Evolutionary conservation across 2,888 invertebrate genomes (phyloP).

Genomic region (Xestia rhomboidea): DNA sequence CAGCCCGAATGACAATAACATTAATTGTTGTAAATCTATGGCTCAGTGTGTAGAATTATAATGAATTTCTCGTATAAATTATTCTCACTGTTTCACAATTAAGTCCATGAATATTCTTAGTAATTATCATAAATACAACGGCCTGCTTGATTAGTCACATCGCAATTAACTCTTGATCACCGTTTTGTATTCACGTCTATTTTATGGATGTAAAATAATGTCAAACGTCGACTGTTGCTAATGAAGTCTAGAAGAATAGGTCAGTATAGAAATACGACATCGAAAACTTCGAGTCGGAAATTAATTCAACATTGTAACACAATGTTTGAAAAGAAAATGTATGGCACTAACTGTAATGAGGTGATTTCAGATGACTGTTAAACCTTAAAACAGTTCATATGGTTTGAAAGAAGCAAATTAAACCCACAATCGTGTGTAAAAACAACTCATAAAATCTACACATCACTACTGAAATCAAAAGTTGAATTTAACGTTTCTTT

Average conservation of each 20-base stretch:
- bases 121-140: slow-evolving; percentile 61
- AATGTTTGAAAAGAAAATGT: background rate
- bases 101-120: slow-evolving; percentile 52
- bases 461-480: slow-evolving; percentile 20
- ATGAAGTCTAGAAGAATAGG: slow-evolving; percentile 29
- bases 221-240: slow-evolving; percentile 28
- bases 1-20: slow-evolving; percentile 62
- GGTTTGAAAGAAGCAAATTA: background rate
- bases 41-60: slow-evolving; percentile 44
- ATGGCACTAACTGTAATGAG: background rate
- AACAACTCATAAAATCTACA: slow-evolving; percentile 6
- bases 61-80: slow-evolving; percentile 53
- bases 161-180: slow-evolving; percentile 54
- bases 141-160: slow-evolving; percentile 60
- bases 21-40: slow-evolving; percentile 63
- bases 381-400: slow-evolving; percentile 16
- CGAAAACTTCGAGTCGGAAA: background rate
- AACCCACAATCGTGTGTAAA: slow-evolving; percentile 5
- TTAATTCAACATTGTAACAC: slow-evolving; percentile 5
- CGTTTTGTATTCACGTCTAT: slow-evolving; percentile 28
- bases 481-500: slow-evolving; percentile 30
- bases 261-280: background rate
- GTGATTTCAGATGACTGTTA: background rate
- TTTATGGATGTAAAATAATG: slow-evolving; percentile 30
- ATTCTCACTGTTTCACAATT: slow-evolving; percentile 48